phyloP scores from a whole-genome alignment of 2,113 vertebrate species.

The Microcebus murinus region DNA sequence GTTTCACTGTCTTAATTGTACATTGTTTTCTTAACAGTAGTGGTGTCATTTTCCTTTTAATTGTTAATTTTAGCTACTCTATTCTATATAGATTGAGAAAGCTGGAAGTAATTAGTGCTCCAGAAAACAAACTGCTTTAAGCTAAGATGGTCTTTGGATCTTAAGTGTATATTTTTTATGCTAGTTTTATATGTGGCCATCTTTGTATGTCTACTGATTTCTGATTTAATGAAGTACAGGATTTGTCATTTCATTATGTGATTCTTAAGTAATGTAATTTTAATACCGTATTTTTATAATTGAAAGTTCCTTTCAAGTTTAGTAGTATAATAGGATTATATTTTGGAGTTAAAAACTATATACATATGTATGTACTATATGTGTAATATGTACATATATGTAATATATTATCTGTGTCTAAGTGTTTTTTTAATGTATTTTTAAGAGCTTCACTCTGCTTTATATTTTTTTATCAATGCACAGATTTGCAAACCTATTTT shows the following conservation, averaged over 20 bases:
- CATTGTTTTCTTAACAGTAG: conserved; percentile 34
- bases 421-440: background rate
- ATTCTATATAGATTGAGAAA: background rate
- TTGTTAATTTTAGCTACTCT: conserved; percentile 32
- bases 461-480: background rate
- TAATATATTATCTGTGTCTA: background rate
- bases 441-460: background rate
- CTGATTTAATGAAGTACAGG: background rate
- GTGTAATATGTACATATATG: background rate
- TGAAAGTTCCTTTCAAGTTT: conserved; percentile 22
- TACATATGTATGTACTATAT: background rate
- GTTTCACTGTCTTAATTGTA: conserved; percentile 31
- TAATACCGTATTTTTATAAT: background rate
- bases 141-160: background rate
- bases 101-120: background rate
- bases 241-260: conserved; percentile 16
- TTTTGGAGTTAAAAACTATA: background rate
- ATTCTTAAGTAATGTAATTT: conserved; percentile 18
- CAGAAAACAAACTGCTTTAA: conserved; percentile 5
- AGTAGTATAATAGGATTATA: background rate
- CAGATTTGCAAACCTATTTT: background rate
- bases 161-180: conserved; percentile 30
- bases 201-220: conserved; percentile 2
- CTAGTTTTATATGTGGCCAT: background rate
- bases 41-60: background rate